Base-by-base conservation (phyloP, 2,797 vertebrate genomes). In the Coilia nasus region DNA sequence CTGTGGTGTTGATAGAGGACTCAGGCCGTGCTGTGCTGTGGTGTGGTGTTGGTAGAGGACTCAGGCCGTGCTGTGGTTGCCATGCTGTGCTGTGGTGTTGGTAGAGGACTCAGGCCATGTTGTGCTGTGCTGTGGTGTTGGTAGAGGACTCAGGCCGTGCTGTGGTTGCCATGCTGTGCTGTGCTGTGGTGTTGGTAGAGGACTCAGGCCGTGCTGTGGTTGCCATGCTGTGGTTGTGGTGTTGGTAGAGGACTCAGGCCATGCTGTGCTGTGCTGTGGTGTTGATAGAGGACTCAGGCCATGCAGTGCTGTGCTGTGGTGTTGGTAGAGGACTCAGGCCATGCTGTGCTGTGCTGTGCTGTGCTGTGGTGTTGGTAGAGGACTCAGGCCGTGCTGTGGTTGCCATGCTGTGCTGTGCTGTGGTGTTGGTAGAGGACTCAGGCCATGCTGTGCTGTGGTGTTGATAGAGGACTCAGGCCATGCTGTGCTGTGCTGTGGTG, bases 251-350 rank as follows among this genome's bases (percentile, higher is more conserved):
- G n/a, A n/a, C n/a, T n/a, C n/a, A n/a, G n/a, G 92, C 93, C 94
- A 92, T 87, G 90, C 90, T 90, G 90, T 90, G 92, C n/a, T n/a
- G n/a, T n/a, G 92, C 92, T 90, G 92, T 92, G 90, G 88, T 91
- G 94, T 92, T 92, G 94, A 93, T 93, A 91, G 90, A 91, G 91
- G 91, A 91, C 93, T 92, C 91, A 87, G 93, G 91, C 93, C 92
- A n/a, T n/a, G n/a, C n/a, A n/a, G n/a, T n/a, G n/a, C n/a, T n/a
- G 93, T 41, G 35, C 35, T 41, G 35, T 41, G 35, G 2, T 41
- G n/a, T n/a, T n/a, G n/a, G n/a, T n/a, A n/a, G n/a, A n/a, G n/a
- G n/a, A n/a, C n/a, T n/a, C n/a, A n/a, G 2, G 5, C 35, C 5
- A 5, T 41, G 35, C 35, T 41, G 35, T 41, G 35, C 2, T 91